Percentiles rank a stretch among this genome's conserved stretches.
Evolutionary conservation across 2,113 vertebrate species (phyloP).

Genomic region (Ploceus nigricollis): DNA sequence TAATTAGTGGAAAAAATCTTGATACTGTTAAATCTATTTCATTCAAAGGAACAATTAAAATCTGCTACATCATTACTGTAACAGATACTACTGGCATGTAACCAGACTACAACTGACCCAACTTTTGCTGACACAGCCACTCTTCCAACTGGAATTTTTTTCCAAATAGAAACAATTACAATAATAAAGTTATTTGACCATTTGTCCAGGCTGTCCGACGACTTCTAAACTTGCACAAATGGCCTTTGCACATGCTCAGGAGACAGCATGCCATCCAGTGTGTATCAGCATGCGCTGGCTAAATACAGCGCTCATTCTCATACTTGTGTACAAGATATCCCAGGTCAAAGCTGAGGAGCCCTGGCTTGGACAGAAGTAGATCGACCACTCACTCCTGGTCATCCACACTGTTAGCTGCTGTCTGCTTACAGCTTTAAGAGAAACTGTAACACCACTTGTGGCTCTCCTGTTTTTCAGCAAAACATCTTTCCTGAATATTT

Average conservation of each 20-base stretch:
- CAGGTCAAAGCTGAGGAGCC: neutral
- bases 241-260: neutral
- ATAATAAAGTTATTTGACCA: neutral
- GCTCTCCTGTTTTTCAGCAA: neutral
- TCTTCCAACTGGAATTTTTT: neutral
- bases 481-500: neutral
- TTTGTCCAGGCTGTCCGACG: neutral
- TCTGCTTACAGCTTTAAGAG: neutral
- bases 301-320: fast-evolving
- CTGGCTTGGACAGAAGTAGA: neutral
- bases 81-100: neutral
- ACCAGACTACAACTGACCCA: neutral
- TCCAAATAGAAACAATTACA: neutral
- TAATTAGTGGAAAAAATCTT: conserved; percentile 10
- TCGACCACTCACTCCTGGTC: neutral
- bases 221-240: neutral
- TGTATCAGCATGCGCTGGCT: neutral
- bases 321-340: neutral
- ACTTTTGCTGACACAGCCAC: neutral
- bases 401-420: neutral
- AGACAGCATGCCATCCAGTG: neutral
- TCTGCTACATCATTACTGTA: neutral
- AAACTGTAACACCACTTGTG: neutral
- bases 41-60: neutral
- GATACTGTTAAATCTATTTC: neutral